Base-by-base conservation (phyloP, 1,140 invertebrate species). In the Glomeris maerens region DNA sequence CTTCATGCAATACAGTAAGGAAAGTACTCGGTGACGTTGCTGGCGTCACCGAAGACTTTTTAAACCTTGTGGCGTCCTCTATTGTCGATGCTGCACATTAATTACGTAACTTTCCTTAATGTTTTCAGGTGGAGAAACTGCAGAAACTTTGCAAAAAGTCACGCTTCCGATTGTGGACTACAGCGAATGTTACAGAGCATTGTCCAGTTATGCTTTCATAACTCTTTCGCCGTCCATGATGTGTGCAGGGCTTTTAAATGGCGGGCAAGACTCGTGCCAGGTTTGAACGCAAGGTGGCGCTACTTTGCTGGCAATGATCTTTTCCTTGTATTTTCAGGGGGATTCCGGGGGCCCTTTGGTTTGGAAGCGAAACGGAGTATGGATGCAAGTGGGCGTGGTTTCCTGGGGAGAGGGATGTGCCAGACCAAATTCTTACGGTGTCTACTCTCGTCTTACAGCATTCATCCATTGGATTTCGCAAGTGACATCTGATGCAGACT, bases 371-470 rank as follows among this genome's bases (percentile, higher is more conserved):
- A 40, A 49, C 7, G 47, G 38, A 3, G n/a, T 10, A 7, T 27
- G 22, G 17, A 49, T 51, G 14, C 28, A 57, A 3, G 53, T 64
- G 38, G 62, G 62, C 2, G 27, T 62, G 26, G 57, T 59, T 10
- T 60, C 57, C 3, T 62, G 52, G 52, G 60, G 60, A 13, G 54
- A 53, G 25, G 45, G 39, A 2, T 87, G 83, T 64, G 83, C 79
- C 0, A 65, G 79, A 45, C 71, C 76, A 0, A 77, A 77, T 0
- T 81, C 78, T 63, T 83, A 83, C 0, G 83, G 84, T 0, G 81
- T 89, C 0, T 88, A 88, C 64, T 83, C 83, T 0, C 71, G 83
- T 45, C 75, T 88, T 2, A 79, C 79, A 21, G 21, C 27, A 2
- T 53, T 49, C 29, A 17, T 27, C 21, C 27, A 25, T 23, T 49